Percentiles rank a stretch among this genome's conserved stretches.
These are phyloP conservation scores for Micromys minutus DNA, from an alignment of 2,113 vertebrate genomes.

Conservation along the genomic window DNA sequence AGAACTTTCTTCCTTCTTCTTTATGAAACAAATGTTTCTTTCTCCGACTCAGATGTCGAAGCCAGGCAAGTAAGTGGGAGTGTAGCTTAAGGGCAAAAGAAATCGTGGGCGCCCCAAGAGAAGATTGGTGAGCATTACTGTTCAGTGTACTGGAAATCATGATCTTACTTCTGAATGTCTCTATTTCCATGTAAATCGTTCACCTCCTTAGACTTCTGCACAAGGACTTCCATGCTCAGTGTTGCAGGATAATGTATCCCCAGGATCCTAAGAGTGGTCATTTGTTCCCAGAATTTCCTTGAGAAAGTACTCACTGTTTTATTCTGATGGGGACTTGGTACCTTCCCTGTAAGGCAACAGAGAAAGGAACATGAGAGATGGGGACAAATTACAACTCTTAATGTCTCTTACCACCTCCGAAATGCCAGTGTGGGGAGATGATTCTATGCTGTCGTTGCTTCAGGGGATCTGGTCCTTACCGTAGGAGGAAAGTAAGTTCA, in stretches of 20 bases:
- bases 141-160: background rate
- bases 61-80: background rate
- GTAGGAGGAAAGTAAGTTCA: slow-evolving; percentile 55
- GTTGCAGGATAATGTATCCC: slow-evolving; percentile 17
- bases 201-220: slow-evolving; percentile 45
- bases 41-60: background rate
- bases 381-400: slow-evolving; percentile 53
- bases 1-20: background rate
- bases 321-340: background rate
- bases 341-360: slow-evolving; percentile 17
- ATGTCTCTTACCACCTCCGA: slow-evolving; percentile 18
- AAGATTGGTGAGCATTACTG: background rate
- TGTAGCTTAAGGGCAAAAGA: background rate
- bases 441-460: slow-evolving; percentile 47
- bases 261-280: slow-evolving; percentile 38
- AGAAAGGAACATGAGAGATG: background rate
- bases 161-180: background rate
- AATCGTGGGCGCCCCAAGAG: background rate
- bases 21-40: background rate
- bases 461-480: slow-evolving; percentile 25
- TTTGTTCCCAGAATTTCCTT: slow-evolving; percentile 47
- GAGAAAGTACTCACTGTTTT: slow-evolving; percentile 60
- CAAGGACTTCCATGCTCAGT: slow-evolving; percentile 13
- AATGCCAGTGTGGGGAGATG: slow-evolving; percentile 27
- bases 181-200: background rate